Conservation (phyloP, 2,888 invertebrate genomes). For the Coleophora deauratella region DNA sequence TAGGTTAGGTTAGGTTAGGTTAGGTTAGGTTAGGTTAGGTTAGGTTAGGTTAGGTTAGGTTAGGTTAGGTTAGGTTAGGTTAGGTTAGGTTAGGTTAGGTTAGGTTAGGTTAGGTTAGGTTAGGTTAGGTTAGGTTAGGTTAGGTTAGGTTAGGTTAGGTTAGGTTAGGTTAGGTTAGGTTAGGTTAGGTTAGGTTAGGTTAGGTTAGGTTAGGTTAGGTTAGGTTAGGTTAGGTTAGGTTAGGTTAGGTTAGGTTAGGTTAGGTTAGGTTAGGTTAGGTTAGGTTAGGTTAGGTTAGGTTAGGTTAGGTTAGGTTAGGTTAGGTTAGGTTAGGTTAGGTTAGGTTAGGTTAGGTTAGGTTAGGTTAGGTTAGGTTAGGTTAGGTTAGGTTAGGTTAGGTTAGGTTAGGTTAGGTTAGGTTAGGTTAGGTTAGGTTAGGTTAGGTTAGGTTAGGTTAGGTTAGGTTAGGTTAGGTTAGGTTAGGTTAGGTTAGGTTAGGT, state of each 20-base stretch:
- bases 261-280: no score
- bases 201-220: conserved; percentile 7
- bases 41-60: conserved; percentile 11
- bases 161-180: conserved; percentile 11
- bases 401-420: no score
- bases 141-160: conserved; percentile 12
- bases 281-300: conserved; percentile 4
- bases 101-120: conserved; percentile 8
- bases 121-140: conserved; percentile 9
- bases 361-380: no score
- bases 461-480: conserved; percentile 8
- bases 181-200: conserved; percentile 7
- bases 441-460: conserved; percentile 14
- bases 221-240: conserved; percentile 10
- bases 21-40: conserved; percentile 9
- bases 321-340: conserved; percentile 13
- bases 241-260: conserved; percentile 13
- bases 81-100: conserved; percentile 16
- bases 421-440: conserved; percentile 11
- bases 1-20: conserved; percentile 15
- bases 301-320: conserved; percentile 11
- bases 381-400: no score
- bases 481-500: conserved; percentile 2
- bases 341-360: no score
- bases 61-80: conserved; percentile 8